Evolutionary conservation across 2,888 invertebrate species (phyloP).

Genomic region (Matsumyia berberina): DNA sequence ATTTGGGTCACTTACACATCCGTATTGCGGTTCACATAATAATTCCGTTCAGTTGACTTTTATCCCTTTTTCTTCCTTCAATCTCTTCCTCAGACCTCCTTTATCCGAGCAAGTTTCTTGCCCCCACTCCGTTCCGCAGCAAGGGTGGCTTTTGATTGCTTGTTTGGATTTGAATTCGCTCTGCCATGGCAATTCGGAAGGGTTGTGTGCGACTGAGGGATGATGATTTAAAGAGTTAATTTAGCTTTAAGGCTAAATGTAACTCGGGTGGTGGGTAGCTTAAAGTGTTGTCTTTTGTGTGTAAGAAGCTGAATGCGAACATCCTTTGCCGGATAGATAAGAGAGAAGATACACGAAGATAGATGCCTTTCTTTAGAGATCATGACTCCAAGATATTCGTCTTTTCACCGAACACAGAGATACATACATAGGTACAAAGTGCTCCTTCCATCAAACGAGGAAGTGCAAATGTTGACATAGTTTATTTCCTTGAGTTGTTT

Average conservation of each 20-base stretch:
- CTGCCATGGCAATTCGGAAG: constrained; percentile 23
- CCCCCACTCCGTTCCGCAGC: neutral
- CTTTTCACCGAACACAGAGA: constrained; percentile 35
- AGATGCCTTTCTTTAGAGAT: constrained; percentile 50
- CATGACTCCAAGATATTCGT: constrained; percentile 33
- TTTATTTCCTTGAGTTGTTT: constrained; percentile 62
- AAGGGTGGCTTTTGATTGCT: constrained; percentile 36
- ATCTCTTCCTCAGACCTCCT: constrained; percentile 55
- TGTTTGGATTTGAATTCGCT: constrained; percentile 69
- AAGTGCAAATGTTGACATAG: constrained; percentile 74
- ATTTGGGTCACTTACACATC: constrained; percentile 76
- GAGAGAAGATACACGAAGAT: constrained; percentile 23
- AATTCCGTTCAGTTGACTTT: constrained; percentile 75
- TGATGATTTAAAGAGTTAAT: constrained; percentile 73
- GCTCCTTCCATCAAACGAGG: constrained; percentile 44
- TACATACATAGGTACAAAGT: constrained; percentile 9
- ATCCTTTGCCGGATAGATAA: constrained; percentile 31
- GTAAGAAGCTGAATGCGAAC: constrained; percentile 24
- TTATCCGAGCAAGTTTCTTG: constrained; percentile 44
- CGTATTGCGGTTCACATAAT: constrained; percentile 75
- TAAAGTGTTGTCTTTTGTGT: constrained; percentile 50
- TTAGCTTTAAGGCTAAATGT: constrained; percentile 61
- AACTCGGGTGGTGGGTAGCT: constrained; percentile 21
- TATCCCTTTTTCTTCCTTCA: constrained; percentile 56
- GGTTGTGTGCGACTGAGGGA: constrained; percentile 17